phyloP scores from a whole-genome alignment of 2,888 invertebrate species.

The Criorhina ranunculi region DNA sequence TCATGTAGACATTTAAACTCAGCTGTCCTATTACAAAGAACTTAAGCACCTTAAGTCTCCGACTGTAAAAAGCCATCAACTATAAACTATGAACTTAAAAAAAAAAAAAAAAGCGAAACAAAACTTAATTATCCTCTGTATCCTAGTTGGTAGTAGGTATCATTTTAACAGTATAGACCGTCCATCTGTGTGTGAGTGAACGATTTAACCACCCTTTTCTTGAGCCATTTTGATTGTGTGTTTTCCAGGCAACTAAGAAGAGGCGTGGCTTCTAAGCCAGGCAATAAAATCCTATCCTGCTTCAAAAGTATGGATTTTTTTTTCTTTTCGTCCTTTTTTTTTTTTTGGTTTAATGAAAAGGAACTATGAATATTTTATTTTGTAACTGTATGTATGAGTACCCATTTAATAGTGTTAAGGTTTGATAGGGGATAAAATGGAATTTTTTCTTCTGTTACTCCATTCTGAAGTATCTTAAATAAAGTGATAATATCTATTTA shows the following conservation, averaged over 20 bases:
- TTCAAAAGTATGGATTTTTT: conserved; percentile 25
- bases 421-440: conserved; percentile 47
- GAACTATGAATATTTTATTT: conserved; percentile 75
- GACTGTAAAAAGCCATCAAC: conserved; percentile 51
- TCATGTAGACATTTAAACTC: conserved; percentile 60
- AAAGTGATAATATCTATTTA: conserved; percentile 77
- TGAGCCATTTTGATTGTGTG: conserved; percentile 71
- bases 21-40: conserved; percentile 59
- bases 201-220: conserved; percentile 70
- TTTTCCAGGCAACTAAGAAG: conserved; percentile 36
- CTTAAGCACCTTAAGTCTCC: conserved; percentile 48
- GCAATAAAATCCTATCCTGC: conserved; percentile 48
- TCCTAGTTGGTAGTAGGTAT: conserved; percentile 34
- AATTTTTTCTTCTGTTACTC: conserved; percentile 52
- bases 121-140: conserved; percentile 62
- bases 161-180: conserved; percentile 12
- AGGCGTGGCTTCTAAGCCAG: conserved; percentile 60
- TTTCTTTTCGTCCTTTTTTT: conserved; percentile 13
- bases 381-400: conserved; percentile 68
- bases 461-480: conserved; percentile 69
- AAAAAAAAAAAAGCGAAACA: conserved; percentile 36
- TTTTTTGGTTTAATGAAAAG: conserved; percentile 12
- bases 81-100: not conserved
- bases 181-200: conserved; percentile 21
- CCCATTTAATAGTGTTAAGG: conserved; percentile 70